A percentile compares a stretch with the other conserved stretches of the same genome.
phyloP scores from a whole-genome alignment of 2,113 vertebrate genomes.

The Zeus faber region DNA sequence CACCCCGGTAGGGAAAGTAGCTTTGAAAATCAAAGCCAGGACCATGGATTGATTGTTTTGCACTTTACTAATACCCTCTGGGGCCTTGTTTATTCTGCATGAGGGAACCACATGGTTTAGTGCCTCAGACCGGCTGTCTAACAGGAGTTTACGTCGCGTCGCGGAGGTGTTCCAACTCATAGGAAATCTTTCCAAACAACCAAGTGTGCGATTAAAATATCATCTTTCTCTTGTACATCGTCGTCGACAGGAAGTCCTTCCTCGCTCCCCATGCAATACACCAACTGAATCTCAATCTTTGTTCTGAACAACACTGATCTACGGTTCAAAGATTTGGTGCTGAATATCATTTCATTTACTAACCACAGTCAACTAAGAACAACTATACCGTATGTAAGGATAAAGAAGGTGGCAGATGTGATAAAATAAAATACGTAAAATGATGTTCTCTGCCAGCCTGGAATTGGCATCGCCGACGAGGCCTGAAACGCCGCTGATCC shows the following conservation, averaged over 20 bases:
- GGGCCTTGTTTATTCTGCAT: constrained; percentile 20
- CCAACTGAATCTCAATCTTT: background rate
- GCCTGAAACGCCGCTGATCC: too few species aligned
- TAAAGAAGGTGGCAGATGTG: constrained; percentile 5
- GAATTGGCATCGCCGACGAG: constrained; percentile 4
- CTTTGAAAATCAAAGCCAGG: background rate
- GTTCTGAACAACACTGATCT: constrained; percentile 24
- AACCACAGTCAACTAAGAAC: too few species aligned
- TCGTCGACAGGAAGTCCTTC: too few species aligned
- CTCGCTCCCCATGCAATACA: too few species aligned
- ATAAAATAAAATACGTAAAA: background rate
- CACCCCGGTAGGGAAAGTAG: background rate
- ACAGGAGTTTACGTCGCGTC: constrained; percentile 31
- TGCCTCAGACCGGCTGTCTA: constrained; percentile 38
- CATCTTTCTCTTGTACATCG: too few species aligned
- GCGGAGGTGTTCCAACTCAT: background rate
- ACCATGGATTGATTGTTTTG: constrained; percentile 17
- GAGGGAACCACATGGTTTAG: constrained; percentile 29
- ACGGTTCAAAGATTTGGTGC: too few species aligned
- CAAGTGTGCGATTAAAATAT: constrained; percentile 15
- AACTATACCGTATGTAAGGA: too few species aligned
- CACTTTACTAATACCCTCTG: background rate
- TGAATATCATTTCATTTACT: too few species aligned
- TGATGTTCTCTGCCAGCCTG: background rate
- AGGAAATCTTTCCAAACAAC: constrained; percentile 17